Evolutionary conservation across 2,113 vertebrate genomes (phyloP).

Genomic region (Mixornis gularis): DNA sequence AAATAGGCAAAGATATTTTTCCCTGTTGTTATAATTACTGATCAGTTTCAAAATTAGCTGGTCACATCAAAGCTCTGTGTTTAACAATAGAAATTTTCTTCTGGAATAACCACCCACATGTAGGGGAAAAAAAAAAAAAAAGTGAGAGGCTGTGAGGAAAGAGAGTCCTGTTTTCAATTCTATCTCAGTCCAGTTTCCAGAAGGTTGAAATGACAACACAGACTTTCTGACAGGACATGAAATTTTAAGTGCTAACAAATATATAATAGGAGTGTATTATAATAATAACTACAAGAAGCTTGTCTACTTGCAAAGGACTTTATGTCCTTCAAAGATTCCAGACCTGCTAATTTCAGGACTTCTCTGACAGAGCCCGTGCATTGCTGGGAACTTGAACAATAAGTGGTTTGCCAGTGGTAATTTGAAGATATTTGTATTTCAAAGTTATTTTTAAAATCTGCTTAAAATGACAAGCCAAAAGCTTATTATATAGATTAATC

Average conservation of each 20-base stretch:
- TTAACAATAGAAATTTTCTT: background rate
- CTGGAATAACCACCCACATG: background rate
- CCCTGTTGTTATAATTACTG: background rate
- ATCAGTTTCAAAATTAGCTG: background rate
- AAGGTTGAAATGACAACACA: constrained; percentile 46
- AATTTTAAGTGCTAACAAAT: constrained; percentile 40
- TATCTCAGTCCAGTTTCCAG: background rate
- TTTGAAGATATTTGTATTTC: background rate
- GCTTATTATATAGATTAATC: background rate
- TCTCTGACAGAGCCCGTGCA: background rate
- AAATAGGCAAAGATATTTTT: background rate
- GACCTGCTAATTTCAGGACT: background rate
- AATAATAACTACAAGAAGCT: constrained; percentile 9
- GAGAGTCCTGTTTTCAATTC: background rate
- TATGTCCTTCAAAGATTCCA: constrained; percentile 19
- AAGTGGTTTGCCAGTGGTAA: background rate
- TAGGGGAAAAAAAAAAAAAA: background rate
- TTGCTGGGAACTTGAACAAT: background rate
- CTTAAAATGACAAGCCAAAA: background rate
- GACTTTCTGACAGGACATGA: constrained; percentile 24
- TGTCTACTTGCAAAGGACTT: background rate
- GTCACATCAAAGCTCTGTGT: background rate
- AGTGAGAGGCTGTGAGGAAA: background rate
- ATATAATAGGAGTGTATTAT: constrained; percentile 13
- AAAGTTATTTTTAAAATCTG: background rate